These are phyloP conservation scores for Mormyrus hasselquistii DNA, from an alignment of 2,797 vertebrate genomes.

Conservation along the genomic window DNA sequence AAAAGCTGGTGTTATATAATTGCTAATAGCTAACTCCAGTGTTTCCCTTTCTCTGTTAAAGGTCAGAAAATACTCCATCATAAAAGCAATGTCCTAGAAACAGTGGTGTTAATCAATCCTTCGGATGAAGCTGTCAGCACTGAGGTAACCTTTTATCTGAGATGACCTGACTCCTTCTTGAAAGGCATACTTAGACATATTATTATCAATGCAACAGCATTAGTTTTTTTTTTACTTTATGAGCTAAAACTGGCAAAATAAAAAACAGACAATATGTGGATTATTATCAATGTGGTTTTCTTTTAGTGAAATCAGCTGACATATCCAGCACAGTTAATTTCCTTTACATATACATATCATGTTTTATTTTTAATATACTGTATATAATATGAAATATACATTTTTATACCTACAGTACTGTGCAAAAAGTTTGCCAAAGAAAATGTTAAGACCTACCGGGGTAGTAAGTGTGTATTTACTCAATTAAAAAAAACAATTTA, in stretches of 20 bases:
- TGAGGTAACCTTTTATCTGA: slow-evolving; percentile 64
- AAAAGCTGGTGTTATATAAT: not conserved
- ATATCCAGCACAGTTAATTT: not conserved
- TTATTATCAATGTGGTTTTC: not conserved
- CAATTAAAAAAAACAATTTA: not conserved
- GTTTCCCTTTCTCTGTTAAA: slow-evolving; percentile 45
- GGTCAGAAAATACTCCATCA: slow-evolving; percentile 98
- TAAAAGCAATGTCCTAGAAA: slow-evolving; percentile 90
- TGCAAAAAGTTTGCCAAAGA: not conserved
- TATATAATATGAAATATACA: not conserved
- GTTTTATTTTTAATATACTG: not conserved
- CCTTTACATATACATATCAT: not conserved
- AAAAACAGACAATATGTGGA: not conserved
- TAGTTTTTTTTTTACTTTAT: not conserved
- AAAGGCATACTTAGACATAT: not conserved
- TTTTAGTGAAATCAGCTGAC: not conserved
- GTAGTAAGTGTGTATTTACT: not conserved
- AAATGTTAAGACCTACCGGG: not conserved
- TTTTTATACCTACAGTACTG: not conserved
- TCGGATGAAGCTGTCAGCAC: slow-evolving; percentile 95
- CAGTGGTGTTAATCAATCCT: slow-evolving; percentile 94
- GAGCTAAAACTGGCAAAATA: not conserved
- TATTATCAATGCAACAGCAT: not conserved
- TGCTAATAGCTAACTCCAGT: not conserved
- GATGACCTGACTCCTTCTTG: not conserved